Percentiles rank a stretch among this genome's conserved stretches.
phyloP scores from a whole-genome alignment of 1,140 invertebrate genomes.

The Trissolcus basalis region DNA sequence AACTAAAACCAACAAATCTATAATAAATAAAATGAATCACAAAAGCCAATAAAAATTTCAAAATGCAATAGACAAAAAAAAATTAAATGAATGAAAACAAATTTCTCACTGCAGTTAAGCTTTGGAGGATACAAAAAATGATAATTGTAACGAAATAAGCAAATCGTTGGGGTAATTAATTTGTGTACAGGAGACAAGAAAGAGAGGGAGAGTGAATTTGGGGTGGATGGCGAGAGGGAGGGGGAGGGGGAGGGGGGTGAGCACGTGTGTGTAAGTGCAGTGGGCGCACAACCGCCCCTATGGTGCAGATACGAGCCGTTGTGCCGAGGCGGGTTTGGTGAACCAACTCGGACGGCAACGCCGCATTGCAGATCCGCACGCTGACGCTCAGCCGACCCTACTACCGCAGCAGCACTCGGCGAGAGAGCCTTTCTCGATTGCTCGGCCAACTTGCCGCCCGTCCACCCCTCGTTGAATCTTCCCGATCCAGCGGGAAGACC shows the following conservation, averaged over 20 bases:
- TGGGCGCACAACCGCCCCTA: conserved; percentile 30
- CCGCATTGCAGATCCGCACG: conserved; percentile 74
- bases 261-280: conserved; percentile 15
- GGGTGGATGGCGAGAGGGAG: too few relatives aligned
- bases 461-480: conserved; percentile 26
- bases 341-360: conserved; percentile 70
- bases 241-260: background rate
- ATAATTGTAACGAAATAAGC: background rate
- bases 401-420: conserved; percentile 19
- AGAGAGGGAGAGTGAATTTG: background rate
- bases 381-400: conserved; percentile 67
- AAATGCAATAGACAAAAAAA: too few relatives aligned
- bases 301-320: conserved; percentile 36
- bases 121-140: background rate
- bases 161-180: background rate
- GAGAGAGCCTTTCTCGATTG: conserved; percentile 24
- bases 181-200: too few relatives aligned
- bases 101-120: too few relatives aligned
- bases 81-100: too few relatives aligned
- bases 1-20: too few relatives aligned
- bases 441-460: conserved; percentile 15
- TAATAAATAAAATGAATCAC: too few relatives aligned
- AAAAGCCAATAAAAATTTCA: too few relatives aligned
- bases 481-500: conserved; percentile 45
- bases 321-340: conserved; percentile 58